Percentiles rank a stretch among this genome's conserved stretches.
These are phyloP conservation scores for Pseudobourletiella spinata DNA, from an alignment of 1,140 invertebrate genomes.

Conservation along the genomic window DNA sequence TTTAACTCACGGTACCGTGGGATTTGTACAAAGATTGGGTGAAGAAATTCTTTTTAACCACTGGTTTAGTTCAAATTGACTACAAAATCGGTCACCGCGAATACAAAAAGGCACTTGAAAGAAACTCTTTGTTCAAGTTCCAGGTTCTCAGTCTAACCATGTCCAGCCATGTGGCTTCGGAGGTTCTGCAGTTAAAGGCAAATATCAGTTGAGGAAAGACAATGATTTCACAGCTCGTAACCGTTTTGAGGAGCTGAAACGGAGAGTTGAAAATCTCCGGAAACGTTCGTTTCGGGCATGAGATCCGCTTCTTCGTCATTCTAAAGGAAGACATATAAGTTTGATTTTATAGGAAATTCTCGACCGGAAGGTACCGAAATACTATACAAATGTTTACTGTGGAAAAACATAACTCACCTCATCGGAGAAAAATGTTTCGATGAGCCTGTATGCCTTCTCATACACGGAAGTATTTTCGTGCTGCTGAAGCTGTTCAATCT, in stretches of 20 bases:
- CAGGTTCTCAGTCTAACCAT: too few relatives aligned
- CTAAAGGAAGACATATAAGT: not conserved
- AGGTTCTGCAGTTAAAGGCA: too few relatives aligned
- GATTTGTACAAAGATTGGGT: too few relatives aligned
- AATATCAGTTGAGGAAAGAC: too few relatives aligned
- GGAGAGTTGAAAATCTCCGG: not conserved
- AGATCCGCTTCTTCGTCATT: not conserved
- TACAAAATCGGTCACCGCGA: too few relatives aligned
- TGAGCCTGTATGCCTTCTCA: conserved; percentile 65
- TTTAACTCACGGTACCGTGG: too few relatives aligned
- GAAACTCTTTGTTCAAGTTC: too few relatives aligned
- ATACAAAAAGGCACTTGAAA: too few relatives aligned
- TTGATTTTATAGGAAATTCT: not conserved
- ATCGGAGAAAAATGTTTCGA: conserved; percentile 67
- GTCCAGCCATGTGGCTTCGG: too few relatives aligned
- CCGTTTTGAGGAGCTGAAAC: not conserved
- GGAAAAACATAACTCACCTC: not conserved
- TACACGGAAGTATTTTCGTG: conserved; percentile 74
- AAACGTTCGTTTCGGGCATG: not conserved
- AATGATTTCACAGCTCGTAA: conserved; percentile 49
- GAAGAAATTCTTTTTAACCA: too few relatives aligned
- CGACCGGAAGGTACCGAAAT: not conserved
- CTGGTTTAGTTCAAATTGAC: too few relatives aligned
- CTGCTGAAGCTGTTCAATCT: conserved; percentile 60
- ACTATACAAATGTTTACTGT: not conserved